phyloP scores from a whole-genome alignment of 53 echinoderm and acorn worm species.

The Apostichopus leukothele region DNA sequence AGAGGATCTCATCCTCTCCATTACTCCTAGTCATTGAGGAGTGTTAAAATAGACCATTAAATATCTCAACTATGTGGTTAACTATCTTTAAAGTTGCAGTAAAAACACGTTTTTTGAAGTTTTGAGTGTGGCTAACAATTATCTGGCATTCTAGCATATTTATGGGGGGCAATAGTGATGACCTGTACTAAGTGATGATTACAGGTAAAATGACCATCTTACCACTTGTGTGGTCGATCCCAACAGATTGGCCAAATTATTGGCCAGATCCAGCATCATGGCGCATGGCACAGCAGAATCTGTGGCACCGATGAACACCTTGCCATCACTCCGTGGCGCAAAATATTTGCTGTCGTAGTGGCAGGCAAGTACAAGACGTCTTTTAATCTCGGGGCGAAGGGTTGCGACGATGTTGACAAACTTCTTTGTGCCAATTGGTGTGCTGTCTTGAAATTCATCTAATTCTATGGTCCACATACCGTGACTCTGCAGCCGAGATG shows the following conservation, averaged over 20 bases:
- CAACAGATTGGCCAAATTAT: constrained; percentile 57
- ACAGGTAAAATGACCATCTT: not conserved
- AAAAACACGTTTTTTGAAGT: too few species aligned
- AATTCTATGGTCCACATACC: constrained; percentile 70
- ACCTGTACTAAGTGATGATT: too few species aligned
- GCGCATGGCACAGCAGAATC: constrained; percentile 96
- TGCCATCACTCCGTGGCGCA: constrained; percentile 21
- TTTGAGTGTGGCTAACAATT: too few species aligned
- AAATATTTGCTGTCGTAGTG: constrained; percentile 93
- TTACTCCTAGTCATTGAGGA: too few species aligned
- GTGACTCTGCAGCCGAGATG: constrained; percentile 51
- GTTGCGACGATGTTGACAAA: constrained; percentile 92
- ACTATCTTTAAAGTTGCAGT: too few species aligned
- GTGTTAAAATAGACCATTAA: too few species aligned
- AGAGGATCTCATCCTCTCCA: too few species aligned
- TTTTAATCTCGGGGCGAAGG: constrained; percentile 58
- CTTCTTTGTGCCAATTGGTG: constrained; percentile 51
- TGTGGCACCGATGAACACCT: constrained; percentile 80
- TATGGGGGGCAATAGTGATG: too few species aligned
- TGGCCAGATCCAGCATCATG: constrained; percentile 77
- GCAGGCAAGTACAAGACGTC: constrained; percentile 88
- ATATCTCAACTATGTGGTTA: too few species aligned
- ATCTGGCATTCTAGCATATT: too few species aligned
- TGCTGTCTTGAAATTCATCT: constrained; percentile 54
- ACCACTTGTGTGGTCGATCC: constrained; percentile 43